Conservation (phyloP, 2,113 vertebrate species). For the Naja naja region DNA sequence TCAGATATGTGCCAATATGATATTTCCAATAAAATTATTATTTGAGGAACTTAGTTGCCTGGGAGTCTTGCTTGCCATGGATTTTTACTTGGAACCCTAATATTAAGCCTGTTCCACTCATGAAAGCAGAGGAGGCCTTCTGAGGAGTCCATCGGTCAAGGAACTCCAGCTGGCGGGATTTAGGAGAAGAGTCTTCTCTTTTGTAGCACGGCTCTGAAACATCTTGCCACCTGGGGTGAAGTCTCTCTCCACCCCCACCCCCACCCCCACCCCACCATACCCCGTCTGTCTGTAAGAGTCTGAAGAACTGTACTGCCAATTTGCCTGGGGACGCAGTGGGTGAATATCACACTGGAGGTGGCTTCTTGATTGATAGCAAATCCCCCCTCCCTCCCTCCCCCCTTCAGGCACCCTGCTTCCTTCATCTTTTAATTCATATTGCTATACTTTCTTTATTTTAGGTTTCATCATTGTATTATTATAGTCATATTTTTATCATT, state of each 20-base stretch:
- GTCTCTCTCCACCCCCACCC: fast-evolving
- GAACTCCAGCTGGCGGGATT: no score
- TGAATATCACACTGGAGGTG: not conserved
- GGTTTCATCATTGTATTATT: not conserved
- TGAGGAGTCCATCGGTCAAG: not conserved
- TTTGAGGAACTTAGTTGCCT: no score
- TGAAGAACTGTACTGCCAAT: not conserved
- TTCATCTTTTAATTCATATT: not conserved
- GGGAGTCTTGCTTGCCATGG: no score
- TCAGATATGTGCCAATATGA: no score
- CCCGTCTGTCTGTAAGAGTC: not conserved
- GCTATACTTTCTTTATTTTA: not conserved
- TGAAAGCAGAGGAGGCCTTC: not conserved
- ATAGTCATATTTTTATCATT: not conserved
- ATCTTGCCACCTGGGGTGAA: not conserved
- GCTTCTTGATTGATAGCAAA: not conserved
- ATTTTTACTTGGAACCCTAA: no score
- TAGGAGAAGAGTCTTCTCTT: not conserved
- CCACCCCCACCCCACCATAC: no score
- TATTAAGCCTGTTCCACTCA: no score
- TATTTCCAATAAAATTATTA: no score
- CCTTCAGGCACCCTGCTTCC: not conserved
- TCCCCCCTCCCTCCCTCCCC: no score
- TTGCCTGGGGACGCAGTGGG: not conserved
- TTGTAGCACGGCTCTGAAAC: not conserved